Evolutionary conservation across 2,888 invertebrate species (phyloP), one percentile per base, ranked within the genome.

Genomic region (Epinotia bilunana): DNA sequence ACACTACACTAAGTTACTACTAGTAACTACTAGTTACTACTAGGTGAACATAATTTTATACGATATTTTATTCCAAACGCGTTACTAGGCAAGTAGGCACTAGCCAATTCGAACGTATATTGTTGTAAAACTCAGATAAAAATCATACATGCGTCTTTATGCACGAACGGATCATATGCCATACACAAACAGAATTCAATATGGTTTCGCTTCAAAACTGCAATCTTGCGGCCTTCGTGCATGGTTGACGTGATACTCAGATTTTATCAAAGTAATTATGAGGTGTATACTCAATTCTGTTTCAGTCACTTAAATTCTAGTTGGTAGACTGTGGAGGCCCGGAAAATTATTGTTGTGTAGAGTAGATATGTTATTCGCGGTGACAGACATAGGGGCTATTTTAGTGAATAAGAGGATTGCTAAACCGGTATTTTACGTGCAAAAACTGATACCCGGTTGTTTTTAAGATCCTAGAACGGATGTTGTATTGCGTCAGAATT

Each of bases 191-290:
- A 20, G 1, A 57, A 33, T 11, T 58, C 4, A 63, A 72, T 49
- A 39, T 9, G n/a, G n/a, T n/a, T 20, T 11, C 33, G 23, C 20
- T 49, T 49, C 20, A 20, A 23, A 23, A 55, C n/a, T 65, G 60
- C 60, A 74, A 53, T 62, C 16, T 43, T 13, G 23, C 49, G 75
- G 53, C 74, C 70, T 74, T 74, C 70, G 60, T 64, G 64, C 64
- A 60, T 43, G 70, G 70, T 53, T 70, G 60, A 74, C 55, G 64
- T 64, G 58, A 64, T 74, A 60, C 64, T 53, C 57, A 60, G 74
- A 74, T 74, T 20, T 39, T 65, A 74, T 74, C 74, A 60, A 43
- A 71, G 9, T 23, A 16, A 71, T 20, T 16, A 18, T 60, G 46
- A 28, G 16, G 46, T 46, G 7, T 60, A 46, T 46, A n/a, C 11